Evolutionary conservation across 2,888 invertebrate species (phyloP), one percentile per base, ranked within the genome.

Genomic region (Aphidius colemani): DNA sequence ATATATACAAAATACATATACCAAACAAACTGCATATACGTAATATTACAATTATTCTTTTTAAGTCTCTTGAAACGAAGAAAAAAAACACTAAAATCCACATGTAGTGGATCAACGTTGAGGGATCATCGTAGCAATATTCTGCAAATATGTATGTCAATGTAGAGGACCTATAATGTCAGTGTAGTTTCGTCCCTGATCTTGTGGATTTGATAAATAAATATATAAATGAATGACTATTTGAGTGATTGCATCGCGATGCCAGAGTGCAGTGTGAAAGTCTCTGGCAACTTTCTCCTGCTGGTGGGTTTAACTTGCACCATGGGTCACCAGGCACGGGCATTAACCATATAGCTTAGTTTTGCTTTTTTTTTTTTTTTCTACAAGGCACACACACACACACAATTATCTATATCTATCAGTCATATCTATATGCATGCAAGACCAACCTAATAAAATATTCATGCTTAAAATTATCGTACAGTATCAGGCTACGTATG

Each of bases 251-350:
- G 79, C 79, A 79, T 78, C 77, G 78, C 66, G 61, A 66, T 66
- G 69, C 66, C 66, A 63, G 57, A 61, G 59, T 63, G 58, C 67
- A 72, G 73, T 77, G 79, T 76, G 80, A 79, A 78, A 80, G 80
- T 80, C 73, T 69, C 73, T 70, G 73, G 74, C 76, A 78, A 78
- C 80, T 79, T 80, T 78, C 80, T 79, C 80, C 75, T 30, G 3
- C 5, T 72, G 70, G 63, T 73, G 74, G 74, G 75, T 75, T 79
- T 78, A 78, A 75, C 75, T 79, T 78, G 78, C 79, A 78, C 76
- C 76, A 74, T 74, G 76, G 79, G 79, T 79, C 79, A 79, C 78
- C 78, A 78, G 77, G 70, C 75, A 78, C 73, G 75, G 73, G 73
- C 76, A 77, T 79, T 77, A 75, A 78, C 73, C 13, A 18, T 30